These are phyloP conservation scores for Neomorphus geoffroyi DNA, from an alignment of 2,797 vertebrate species.

Conservation along the genomic window DNA sequence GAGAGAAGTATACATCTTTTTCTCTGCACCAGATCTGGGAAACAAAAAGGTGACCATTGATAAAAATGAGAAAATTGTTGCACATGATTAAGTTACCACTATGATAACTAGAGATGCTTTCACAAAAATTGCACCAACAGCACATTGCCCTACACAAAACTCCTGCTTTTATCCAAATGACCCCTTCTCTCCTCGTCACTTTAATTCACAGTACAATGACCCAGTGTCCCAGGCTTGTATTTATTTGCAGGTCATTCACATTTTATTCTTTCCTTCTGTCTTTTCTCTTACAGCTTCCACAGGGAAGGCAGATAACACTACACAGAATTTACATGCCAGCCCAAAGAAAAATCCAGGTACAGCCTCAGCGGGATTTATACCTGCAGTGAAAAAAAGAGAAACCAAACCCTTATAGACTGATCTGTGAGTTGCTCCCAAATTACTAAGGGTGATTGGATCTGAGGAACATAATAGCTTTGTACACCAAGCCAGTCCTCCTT, in stretches of 20 bases:
- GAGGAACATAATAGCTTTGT: conserved; percentile 53
- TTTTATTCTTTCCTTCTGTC: not conserved
- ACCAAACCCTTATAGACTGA: not conserved
- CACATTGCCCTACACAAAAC: not conserved
- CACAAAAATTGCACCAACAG: not conserved
- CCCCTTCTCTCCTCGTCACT: not conserved
- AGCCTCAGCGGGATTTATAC: not conserved
- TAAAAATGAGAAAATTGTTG: too few relatives aligned
- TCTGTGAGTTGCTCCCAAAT: conserved; percentile 28
- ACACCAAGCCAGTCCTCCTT: conserved; percentile 53
- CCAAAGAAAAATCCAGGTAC: not conserved
- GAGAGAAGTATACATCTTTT: not conserved
- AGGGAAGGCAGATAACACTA: not conserved
- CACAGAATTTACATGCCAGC: accelerated
- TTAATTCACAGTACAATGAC: not conserved
- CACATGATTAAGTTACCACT: not conserved
- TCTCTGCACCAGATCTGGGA: not conserved
- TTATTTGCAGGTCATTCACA: not conserved
- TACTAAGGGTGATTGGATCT: conserved; percentile 45
- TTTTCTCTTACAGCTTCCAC: not conserved
- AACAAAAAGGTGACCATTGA: not conserved
- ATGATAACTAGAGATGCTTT: not conserved
- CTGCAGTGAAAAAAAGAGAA: not conserved
- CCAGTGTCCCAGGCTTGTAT: not conserved
- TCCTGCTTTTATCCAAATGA: not conserved